Conservation (phyloP, 2,113 vertebrate species). For the Chitala chitala region DNA sequence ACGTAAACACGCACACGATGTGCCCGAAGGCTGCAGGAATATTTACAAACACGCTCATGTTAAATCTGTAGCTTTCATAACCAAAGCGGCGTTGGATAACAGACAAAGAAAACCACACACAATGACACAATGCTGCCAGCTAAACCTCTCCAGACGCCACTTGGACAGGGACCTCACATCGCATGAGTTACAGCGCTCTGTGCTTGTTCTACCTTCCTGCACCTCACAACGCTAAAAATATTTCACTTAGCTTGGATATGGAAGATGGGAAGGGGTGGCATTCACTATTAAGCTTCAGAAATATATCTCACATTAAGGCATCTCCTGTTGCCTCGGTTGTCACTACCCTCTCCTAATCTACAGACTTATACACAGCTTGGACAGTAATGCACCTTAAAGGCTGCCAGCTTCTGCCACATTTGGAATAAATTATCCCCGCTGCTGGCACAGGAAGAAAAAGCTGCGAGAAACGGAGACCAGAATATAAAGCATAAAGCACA, state of each 20-base stretch:
- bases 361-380: constrained; percentile 18
- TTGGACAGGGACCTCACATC: not conserved
- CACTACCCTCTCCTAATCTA: constrained; percentile 22
- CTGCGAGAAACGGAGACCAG: constrained; percentile 12
- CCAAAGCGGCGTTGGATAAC: not conserved
- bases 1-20: not conserved
- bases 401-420: constrained; percentile 25
- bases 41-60: not conserved
- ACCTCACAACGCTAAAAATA: not conserved
- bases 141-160: not conserved
- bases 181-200: constrained; percentile 10
- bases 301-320: constrained; percentile 4
- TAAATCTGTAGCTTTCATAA: not conserved
- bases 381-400: constrained; percentile 23
- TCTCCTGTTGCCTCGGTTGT: constrained; percentile 6
- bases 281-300: not conserved
- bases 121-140: not conserved
- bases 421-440: constrained; percentile 30
- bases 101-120: constrained; percentile 15
- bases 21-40: not conserved
- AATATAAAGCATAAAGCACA: constrained; percentile 23
- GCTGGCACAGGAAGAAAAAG: constrained; percentile 28
- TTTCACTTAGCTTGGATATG: not conserved
- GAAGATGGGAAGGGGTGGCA: not conserved
- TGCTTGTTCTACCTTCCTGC: not conserved